Conservation (phyloP, 2,797 vertebrate genomes). For the Pagetopsis macropterus region DNA sequence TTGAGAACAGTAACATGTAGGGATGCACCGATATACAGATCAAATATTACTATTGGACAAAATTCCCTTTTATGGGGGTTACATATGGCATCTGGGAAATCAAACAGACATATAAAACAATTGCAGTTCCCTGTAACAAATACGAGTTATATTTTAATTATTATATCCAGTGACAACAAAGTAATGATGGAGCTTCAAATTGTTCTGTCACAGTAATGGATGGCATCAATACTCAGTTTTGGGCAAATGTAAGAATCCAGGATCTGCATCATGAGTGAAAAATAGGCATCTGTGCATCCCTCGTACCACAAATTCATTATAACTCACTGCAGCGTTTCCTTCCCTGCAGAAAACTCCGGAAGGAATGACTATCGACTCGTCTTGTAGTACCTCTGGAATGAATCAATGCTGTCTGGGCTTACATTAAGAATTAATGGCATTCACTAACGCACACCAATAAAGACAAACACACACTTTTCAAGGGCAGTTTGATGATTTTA, state of each 20-base stretch:
- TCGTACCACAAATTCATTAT: slow-evolving; percentile 53
- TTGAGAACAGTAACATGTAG: slow-evolving; percentile 59
- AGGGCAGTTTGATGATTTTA: slow-evolving; percentile 55
- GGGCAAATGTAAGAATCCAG: slow-evolving; percentile 36
- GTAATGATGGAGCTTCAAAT: slow-evolving; percentile 41
- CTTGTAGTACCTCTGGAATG: slow-evolving; percentile 69
- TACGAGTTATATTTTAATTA: slow-evolving; percentile 26
- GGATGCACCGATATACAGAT: slow-evolving; percentile 67
- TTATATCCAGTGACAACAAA: slow-evolving; percentile 52
- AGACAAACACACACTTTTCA: slow-evolving; percentile 67
- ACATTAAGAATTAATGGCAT: slow-evolving; percentile 71
- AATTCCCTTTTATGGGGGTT: slow-evolving; percentile 43
- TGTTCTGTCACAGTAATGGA: slow-evolving; percentile 44
- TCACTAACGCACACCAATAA: slow-evolving; percentile 47
- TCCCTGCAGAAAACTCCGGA: slow-evolving; percentile 63
- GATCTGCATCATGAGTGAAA: slow-evolving; percentile 50
- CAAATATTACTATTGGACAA: slow-evolving; percentile 31
- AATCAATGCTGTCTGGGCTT: slow-evolving; percentile 76
- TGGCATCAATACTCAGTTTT: slow-evolving; percentile 44
- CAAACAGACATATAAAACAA: slow-evolving; percentile 39
- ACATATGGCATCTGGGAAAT: slow-evolving; percentile 34
- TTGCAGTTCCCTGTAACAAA: slow-evolving; percentile 44
- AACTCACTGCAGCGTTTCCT: slow-evolving; percentile 59
- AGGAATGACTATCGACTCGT: slow-evolving; percentile 69
- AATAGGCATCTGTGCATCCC: slow-evolving; percentile 68